Evolutionary conservation across 2,797 vertebrate species (phyloP).

Genomic region (Synaphobranchus kaupii): DNA sequence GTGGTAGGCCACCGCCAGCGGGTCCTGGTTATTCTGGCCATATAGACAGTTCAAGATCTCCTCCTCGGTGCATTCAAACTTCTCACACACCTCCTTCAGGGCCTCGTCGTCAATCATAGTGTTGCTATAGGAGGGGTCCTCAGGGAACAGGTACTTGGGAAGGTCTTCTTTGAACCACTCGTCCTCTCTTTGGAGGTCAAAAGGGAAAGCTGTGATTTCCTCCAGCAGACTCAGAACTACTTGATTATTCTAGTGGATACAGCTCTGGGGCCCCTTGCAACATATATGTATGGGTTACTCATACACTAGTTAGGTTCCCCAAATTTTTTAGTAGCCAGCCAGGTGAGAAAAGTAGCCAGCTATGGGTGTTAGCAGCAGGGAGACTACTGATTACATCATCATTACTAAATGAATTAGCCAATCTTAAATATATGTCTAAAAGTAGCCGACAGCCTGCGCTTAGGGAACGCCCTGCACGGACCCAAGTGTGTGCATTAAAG

Average conservation of each 20-base stretch:
- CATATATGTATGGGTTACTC: too few species aligned
- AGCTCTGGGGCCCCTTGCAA: background rate
- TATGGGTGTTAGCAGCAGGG: too few species aligned
- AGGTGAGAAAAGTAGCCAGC: too few species aligned
- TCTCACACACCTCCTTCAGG: constrained; percentile 97
- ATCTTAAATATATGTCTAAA: too few species aligned
- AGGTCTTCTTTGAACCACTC: constrained; percentile 98
- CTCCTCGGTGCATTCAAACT: constrained; percentile 96
- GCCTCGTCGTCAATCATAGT: constrained; percentile 98
- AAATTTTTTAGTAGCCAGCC: too few species aligned
- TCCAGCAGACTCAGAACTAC: background rate
- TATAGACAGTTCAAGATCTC: constrained; percentile 94
- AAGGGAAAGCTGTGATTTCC: constrained; percentile 3
- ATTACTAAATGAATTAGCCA: too few species aligned
- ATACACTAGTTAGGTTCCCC: too few species aligned
- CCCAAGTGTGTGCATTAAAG: background rate
- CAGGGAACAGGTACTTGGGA: constrained; percentile 96
- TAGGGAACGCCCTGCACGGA: background rate
- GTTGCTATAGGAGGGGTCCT: constrained; percentile 93
- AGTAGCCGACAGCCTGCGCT: too few species aligned
- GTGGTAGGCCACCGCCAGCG: constrained; percentile 93
- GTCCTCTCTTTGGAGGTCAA: constrained; percentile 79
- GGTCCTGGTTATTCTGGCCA: constrained; percentile 93
- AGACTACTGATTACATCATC: too few species aligned
- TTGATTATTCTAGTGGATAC: background rate